These are phyloP conservation scores for Agrochola litura DNA, from an alignment of 2,888 invertebrate genomes.

Conservation along the genomic window DNA sequence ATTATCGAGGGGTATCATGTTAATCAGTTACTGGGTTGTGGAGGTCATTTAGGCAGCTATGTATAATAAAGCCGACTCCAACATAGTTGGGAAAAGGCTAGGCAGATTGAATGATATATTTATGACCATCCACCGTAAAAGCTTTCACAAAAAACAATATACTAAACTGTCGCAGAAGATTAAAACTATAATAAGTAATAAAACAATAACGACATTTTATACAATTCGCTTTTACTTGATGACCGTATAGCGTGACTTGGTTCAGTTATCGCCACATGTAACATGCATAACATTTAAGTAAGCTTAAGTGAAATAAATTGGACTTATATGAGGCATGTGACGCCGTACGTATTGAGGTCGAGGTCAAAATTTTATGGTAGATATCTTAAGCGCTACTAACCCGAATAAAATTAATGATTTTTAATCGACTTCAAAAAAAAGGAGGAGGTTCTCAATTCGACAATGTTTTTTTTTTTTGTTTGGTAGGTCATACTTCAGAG, in stretches of 20 bases:
- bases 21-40: not conserved
- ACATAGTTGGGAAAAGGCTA: not conserved
- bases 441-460: too few relatives aligned
- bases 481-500: too few relatives aligned
- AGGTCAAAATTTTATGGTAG: constrained; percentile 37
- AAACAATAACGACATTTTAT: constrained; percentile 52
- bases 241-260: constrained; percentile 62
- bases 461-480: too few relatives aligned
- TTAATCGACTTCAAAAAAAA: too few relatives aligned
- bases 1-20: not conserved
- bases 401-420: constrained; percentile 11
- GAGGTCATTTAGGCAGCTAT: not conserved
- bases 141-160: not conserved
- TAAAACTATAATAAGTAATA: constrained; percentile 50
- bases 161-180: constrained; percentile 31
- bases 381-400: constrained; percentile 35
- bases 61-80: not conserved
- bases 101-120: not conserved
- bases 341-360: constrained; percentile 46
- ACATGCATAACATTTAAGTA: constrained; percentile 64
- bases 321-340: constrained; percentile 49
- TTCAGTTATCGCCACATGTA: constrained; percentile 56
- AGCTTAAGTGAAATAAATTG: constrained; percentile 63
- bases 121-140: not conserved
- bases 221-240: constrained; percentile 60